Conservation (phyloP, 2,888 invertebrate species). For the Phyto melanocephala region DNA sequence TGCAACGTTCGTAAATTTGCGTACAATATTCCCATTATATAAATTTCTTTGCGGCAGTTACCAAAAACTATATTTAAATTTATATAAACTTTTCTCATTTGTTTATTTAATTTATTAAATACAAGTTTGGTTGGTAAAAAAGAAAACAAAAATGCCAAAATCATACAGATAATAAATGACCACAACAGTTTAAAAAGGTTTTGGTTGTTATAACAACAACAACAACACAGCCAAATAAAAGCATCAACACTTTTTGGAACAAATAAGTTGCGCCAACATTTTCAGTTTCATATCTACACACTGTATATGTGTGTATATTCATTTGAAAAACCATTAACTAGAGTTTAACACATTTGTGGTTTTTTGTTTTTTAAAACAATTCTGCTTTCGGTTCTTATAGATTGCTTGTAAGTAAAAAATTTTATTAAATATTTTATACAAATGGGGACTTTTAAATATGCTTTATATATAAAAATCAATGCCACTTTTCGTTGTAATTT, state of each 20-base stretch:
- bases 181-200: conserved; percentile 44
- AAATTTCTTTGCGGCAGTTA: not conserved
- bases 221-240: conserved; percentile 12
- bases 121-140: conserved; percentile 47
- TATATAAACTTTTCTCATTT: conserved; percentile 16
- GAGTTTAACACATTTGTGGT: conserved; percentile 52
- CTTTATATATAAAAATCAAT: no score
- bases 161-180: conserved; percentile 50
- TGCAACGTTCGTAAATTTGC: conserved; percentile 31
- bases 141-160: not conserved
- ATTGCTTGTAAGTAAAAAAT: no score
- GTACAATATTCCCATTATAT: conserved; percentile 24
- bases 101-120: conserved; percentile 54
- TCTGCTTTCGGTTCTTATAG: no score
- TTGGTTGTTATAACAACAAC: conserved; percentile 32
- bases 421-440: no score
- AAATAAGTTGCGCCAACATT: not conserved
- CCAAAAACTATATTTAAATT: not conserved
- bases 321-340: conserved; percentile 56
- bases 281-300: not conserved
- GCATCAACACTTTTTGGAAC: conserved; percentile 22
- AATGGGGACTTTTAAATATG: no score
- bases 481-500: no score
- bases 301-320: conserved; percentile 39
- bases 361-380: not conserved